Evolutionary conservation across 2,113 vertebrate species (phyloP), one percentile per base, ranked within the genome.

Genomic region (Poecilia latipinna): DNA sequence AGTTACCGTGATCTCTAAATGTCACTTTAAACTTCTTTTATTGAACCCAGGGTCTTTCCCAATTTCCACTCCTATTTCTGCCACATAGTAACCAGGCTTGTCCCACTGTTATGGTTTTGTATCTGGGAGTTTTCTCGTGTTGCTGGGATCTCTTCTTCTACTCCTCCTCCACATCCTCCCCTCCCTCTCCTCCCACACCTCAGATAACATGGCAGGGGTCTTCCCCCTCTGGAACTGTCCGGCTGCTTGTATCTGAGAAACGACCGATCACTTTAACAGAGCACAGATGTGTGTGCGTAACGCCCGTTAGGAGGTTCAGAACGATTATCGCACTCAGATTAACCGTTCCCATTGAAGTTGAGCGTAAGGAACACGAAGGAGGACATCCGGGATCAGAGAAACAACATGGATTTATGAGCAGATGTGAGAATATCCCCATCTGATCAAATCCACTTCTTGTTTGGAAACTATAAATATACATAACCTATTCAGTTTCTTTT

Each of bases 151-250:
- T 79, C 83, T 84, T 72, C 76, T 77, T 75, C 65, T 82, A 80
- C 68, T 15, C 35, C 62, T 81, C 80, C 79, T 83, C 69, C 73
- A 78, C 68, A 35, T 37, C 68, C 24, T 70, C 86, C 80, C 77
- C 54, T 75, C 70, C 37, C 61, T 71, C 71, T 71, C 82, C 80
- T 85, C 90, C 84, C 90, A 70, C 54, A 71, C 88, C 82, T 89
- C 81, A 88, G 92, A 94, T 93, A 92, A 87, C 82, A 93, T 89
- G 85, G 82, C 83, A 87, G 89, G 88, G 90, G 90, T 93, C 94
- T 92, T 90, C 86, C 93, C 89, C 76, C 39, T 37, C 84, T 81
- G 88, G 92, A 91, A 88, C 85, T 79, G 72, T 89, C 88, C 93
- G 92, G 92, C 91, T 93, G 92, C 81, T 92, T 88, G 35, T 87